Base-by-base conservation (phyloP, 1,140 invertebrate species). In the Hylyphantes graminicola region DNA sequence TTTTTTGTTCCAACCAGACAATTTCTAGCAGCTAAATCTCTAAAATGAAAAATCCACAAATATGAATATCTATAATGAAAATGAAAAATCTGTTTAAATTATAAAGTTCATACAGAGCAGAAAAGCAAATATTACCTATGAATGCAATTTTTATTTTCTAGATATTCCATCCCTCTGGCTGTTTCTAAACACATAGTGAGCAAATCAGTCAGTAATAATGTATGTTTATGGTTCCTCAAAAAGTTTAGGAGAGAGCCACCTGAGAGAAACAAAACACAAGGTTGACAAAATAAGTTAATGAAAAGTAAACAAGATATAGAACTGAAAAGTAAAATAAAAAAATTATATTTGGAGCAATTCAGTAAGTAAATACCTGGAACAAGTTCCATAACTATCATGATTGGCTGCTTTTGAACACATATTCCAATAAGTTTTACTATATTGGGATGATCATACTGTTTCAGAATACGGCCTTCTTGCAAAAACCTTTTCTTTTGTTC, bases 381-480 rank as follows among this genome's bases (percentile, higher is more conserved):
- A 77, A 97, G 91, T 91, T 99, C 97, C 97, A 99, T 98, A 21
- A 99, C 96, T 88, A 99, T 98, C 97, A 99, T 98, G 72, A 99
- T 97, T 0, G 98, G 98, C 88, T 98, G 97, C 88, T 98, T 97
- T 89, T 98, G 96, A 68, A 98, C 97, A 88, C 97, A 98, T 87
- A 99, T 98, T 21, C 97, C 97, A 87, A 98, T 98, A n/a, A 99
- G 93, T 88, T 96, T 94, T 9, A 98, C 96, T 87, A 98, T 96
- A 90, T 99, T 99, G 0, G 96, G 96, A 91, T 99, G 97, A 90
- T 98, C 95, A 89, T 98, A 99, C 89, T 98, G 96, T 88, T 98
- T 98, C 7, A 99, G 91, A 81, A 99, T 98, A 86, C 96, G 91
- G 0, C 97, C 97, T 89, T 99, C 97, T 89, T 97, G 96, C 19